phyloP scores from a whole-genome alignment of 2,113 vertebrate species.

The Menidia beryllina region DNA sequence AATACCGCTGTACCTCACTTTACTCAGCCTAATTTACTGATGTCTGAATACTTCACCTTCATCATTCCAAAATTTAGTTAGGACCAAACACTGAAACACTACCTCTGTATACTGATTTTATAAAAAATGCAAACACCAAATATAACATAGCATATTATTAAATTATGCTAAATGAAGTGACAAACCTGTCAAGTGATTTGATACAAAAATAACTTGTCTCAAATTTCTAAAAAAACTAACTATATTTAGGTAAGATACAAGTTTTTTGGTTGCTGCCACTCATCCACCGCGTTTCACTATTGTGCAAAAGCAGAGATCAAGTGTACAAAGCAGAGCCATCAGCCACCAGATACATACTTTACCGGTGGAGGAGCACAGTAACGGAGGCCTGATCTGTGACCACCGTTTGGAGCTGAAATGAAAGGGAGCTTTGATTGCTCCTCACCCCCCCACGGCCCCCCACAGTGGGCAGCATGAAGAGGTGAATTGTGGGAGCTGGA shows the following conservation, averaged over 20 bases:
- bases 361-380: constrained; percentile 52
- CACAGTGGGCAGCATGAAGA: constrained; percentile 78
- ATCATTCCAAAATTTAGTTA: too few species aligned
- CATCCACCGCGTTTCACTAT: constrained; percentile 1
- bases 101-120: too few species aligned
- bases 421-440: constrained; percentile 78
- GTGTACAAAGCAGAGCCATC: constrained; percentile 38
- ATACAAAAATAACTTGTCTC: neutral
- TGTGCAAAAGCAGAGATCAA: constrained; percentile 16
- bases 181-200: too few species aligned
- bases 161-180: too few species aligned
- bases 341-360: constrained; percentile 46
- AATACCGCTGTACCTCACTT: too few species aligned
- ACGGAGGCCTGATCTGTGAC: constrained; percentile 53
- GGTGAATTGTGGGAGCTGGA: constrained; percentile 86
- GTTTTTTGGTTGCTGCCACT: neutral
- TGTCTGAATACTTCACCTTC: too few species aligned
- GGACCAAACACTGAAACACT: too few species aligned
- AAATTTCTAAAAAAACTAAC: constrained; percentile 13
- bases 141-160: too few species aligned
- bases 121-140: too few species aligned
- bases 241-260: constrained; percentile 3
- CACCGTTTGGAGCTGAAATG: constrained; percentile 69
- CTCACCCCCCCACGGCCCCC: constrained; percentile 9
- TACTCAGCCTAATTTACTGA: too few species aligned